Evolutionary conservation across 2,888 invertebrate species (phyloP).

Genomic region (Theodoxus fluviatilis): DNA sequence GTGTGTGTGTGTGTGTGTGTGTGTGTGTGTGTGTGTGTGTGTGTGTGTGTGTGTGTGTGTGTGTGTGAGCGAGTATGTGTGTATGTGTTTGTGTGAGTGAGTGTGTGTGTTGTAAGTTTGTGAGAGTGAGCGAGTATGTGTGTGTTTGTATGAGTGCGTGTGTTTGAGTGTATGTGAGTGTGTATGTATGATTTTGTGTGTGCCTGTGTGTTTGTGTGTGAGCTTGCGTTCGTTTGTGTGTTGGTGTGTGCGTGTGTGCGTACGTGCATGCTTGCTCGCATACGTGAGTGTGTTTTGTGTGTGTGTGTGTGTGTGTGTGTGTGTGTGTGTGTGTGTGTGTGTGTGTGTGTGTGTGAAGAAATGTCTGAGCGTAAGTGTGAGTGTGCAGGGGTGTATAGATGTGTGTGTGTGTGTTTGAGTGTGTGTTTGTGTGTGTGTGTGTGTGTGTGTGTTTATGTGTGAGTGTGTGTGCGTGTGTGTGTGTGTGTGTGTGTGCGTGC

Average conservation of each 20-base stretch:
- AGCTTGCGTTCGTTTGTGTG: background rate
- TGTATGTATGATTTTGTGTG: background rate
- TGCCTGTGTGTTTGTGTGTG: background rate
- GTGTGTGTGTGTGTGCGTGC: too few species aligned
- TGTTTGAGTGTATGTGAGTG: background rate
- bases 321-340: slow-evolving; percentile 11
- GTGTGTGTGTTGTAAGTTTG: background rate
- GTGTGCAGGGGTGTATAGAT: background rate
- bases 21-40: background rate
- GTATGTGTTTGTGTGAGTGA: slow-evolving; percentile 11
- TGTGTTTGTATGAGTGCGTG: slow-evolving; percentile 1
- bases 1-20: background rate
- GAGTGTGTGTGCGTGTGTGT: too few species aligned
- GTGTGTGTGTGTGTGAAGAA: slow-evolving; percentile 8
- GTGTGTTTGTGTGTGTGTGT: too few species aligned
- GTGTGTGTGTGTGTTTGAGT: background rate
- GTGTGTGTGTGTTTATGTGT: too few species aligned
- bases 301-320: background rate
- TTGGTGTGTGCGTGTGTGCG: background rate
- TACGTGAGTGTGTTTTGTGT: too few species aligned
- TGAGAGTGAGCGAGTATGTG: background rate
- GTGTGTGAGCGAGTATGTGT: slow-evolving; percentile 14
- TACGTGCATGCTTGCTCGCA: background rate
- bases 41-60: background rate
- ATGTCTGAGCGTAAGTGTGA: background rate